Conservation (phyloP, 2,797 vertebrate species). For the Helicolenus hilgendorfi region DNA sequence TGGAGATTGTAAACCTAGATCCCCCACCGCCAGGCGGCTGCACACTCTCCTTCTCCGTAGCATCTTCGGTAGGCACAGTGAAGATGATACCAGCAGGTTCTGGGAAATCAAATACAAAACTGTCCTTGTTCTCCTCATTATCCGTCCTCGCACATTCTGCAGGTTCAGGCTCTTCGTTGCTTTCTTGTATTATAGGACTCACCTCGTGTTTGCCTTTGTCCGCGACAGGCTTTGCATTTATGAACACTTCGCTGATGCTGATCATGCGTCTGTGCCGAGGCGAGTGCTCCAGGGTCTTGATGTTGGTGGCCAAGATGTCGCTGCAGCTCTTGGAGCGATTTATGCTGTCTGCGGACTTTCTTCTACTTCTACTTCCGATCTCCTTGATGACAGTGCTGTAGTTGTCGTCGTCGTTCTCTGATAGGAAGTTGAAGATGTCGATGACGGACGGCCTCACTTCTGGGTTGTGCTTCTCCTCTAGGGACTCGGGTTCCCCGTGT, state of each 20-base stretch:
- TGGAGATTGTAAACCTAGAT: slow-evolving; percentile 84
- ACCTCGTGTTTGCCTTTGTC: not conserved
- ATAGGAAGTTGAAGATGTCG: slow-evolving; percentile 96
- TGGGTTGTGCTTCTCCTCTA: slow-evolving; percentile 44
- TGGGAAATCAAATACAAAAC: slow-evolving; percentile 76
- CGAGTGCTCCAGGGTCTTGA: slow-evolving; percentile 88
- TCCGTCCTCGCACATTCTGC: slow-evolving; percentile 83
- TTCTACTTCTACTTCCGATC: slow-evolving; percentile 89
- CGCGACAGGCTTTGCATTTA: not conserved
- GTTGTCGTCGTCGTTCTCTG: slow-evolving; percentile 94
- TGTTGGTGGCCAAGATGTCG: slow-evolving; percentile 79
- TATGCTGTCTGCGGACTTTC: slow-evolving; percentile 37
- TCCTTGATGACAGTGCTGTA: slow-evolving; percentile 96
- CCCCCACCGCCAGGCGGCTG: slow-evolving; percentile 30
- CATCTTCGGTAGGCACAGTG: slow-evolving; percentile 84
- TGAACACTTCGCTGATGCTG: slow-evolving; percentile 89
- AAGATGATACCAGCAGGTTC: slow-evolving; percentile 86
- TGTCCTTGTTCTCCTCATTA: slow-evolving; percentile 67
- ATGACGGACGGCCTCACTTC: slow-evolving; percentile 81
- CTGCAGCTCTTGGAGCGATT: slow-evolving; percentile 87
- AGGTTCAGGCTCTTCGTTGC: slow-evolving; percentile 48
- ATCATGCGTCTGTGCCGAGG: slow-evolving; percentile 78
- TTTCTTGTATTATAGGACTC: slow-evolving; percentile 63
- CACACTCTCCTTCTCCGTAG: slow-evolving; percentile 48
- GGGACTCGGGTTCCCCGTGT: slow-evolving; percentile 79